phyloP scores from a whole-genome alignment of 2,113 vertebrate genomes.

The Tachycineta bicolor region DNA sequence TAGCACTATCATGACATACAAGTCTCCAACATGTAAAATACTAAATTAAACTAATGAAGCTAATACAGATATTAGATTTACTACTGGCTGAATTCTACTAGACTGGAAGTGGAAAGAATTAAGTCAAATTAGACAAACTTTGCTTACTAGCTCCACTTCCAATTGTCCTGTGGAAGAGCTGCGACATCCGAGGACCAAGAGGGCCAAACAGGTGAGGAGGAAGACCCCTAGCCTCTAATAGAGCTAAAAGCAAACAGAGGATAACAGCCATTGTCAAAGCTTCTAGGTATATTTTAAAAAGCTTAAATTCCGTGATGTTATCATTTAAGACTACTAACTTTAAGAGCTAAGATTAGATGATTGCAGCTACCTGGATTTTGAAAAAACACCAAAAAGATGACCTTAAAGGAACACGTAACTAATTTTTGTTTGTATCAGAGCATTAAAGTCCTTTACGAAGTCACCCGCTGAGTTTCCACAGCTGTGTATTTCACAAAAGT shows the following conservation, averaged over 20 bases:
- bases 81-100: conserved; percentile 22
- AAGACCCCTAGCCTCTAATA: conserved; percentile 97
- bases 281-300: conserved; percentile 37
- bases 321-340: conserved; percentile 22
- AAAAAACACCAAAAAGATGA: neutral
- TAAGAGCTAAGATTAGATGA: neutral
- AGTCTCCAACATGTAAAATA: neutral
- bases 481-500: neutral
- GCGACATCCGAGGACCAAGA: conserved; percentile 97
- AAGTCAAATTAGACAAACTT: conserved; percentile 69
- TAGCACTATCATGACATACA: neutral
- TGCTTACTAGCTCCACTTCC: conserved; percentile 98
- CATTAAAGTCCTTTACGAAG: neutral
- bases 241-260: conserved; percentile 81
- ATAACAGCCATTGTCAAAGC: conserved; percentile 70
- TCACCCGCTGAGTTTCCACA: neutral
- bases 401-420: neutral
- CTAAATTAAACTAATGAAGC: neutral
- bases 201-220: conserved; percentile 98
- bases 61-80: conserved; percentile 40
- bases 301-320: conserved; percentile 37
- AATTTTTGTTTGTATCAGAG: neutral
- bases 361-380: neutral
- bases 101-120: conserved; percentile 60
- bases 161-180: conserved; percentile 99